Evolutionary conservation across 2,113 vertebrate species (phyloP).

Genomic region (Prietella phreatophila): DNA sequence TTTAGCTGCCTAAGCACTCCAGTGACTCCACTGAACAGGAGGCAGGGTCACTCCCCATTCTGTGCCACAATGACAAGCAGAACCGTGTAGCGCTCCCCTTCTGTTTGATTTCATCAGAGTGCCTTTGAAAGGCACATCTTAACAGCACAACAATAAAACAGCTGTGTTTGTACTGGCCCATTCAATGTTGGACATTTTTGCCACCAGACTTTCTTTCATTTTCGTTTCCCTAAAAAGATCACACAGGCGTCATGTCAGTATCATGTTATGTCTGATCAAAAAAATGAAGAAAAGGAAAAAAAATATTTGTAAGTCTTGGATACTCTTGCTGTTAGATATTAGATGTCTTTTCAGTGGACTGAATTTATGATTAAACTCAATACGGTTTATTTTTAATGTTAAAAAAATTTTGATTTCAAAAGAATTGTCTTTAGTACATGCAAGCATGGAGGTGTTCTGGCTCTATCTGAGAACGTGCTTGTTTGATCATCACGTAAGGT

Average conservation of each 20-base stretch:
- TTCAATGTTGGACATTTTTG: slow-evolving; percentile 69
- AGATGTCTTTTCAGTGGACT: neutral
- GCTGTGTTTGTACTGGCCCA: slow-evolving; percentile 79
- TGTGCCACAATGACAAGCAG: slow-evolving; percentile 53
- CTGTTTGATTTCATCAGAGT: slow-evolving; percentile 65
- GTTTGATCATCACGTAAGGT: slow-evolving; percentile 29
- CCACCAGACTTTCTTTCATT: slow-evolving; percentile 54
- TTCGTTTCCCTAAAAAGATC: slow-evolving; percentile 53
- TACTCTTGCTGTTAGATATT: slow-evolving; percentile 24
- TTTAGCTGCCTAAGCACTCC: slow-evolving; percentile 51
- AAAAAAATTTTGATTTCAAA: neutral
- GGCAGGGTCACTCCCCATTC: slow-evolving; percentile 63
- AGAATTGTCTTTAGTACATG: neutral
- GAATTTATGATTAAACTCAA: too few species aligned
- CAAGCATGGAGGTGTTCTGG: neutral
- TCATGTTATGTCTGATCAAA: slow-evolving; percentile 13
- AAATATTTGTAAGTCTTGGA: neutral
- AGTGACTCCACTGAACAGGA: slow-evolving; percentile 63
- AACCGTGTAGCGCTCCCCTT: slow-evolving; percentile 54
- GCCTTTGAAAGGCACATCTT: slow-evolving; percentile 71
- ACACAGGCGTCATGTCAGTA: slow-evolving; percentile 43
- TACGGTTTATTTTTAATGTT: too few species aligned
- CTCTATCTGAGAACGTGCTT: neutral
- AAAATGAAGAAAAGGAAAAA: neutral
- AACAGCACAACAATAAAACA: slow-evolving; percentile 78